phyloP scores from a whole-genome alignment of 2,888 invertebrate genomes.

The Liposcelis brunnea region DNA sequence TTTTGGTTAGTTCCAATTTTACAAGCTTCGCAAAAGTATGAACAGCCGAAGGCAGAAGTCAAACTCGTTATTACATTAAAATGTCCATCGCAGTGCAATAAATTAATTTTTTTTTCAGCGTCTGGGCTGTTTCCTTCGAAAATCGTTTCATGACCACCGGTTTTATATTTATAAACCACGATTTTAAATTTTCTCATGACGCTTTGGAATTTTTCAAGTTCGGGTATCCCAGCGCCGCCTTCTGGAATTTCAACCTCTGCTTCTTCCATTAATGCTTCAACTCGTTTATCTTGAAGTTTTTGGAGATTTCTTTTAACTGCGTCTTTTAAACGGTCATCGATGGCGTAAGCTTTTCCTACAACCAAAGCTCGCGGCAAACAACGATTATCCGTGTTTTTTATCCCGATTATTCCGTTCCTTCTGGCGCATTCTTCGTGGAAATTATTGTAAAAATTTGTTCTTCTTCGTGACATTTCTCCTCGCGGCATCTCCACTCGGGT shows the following conservation, averaged over 20 bases:
- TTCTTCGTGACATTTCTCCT: conserved; percentile 5
- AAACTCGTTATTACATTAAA: conserved; percentile 17
- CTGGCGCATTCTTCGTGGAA: conserved; percentile 12
- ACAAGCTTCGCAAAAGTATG: conserved; percentile 18
- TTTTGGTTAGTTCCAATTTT: conserved; percentile 15
- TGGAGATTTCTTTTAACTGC: background rate
- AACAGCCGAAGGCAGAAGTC: conserved; percentile 16
- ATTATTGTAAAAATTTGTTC: background rate
- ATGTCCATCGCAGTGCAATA: conserved; percentile 16
- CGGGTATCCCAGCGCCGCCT: background rate
- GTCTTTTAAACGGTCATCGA: conserved; percentile 10
- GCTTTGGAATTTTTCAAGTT: background rate
- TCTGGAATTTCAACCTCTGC: background rate
- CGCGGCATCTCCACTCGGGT: conserved; percentile 10
- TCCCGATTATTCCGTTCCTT: conserved; percentile 9
- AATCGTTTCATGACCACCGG: background rate
- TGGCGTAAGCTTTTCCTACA: conserved; percentile 12
- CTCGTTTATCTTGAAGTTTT: background rate
- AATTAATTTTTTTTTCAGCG: conserved; percentile 14
- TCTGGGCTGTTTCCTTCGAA: conserved; percentile 4
- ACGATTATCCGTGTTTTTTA: conserved; percentile 14
- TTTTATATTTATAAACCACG: background rate
- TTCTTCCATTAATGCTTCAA: background rate
- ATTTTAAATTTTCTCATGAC: background rate
- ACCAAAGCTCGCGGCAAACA: conserved; percentile 11